Base-by-base conservation (phyloP, 2,797 vertebrate genomes). In the Gallinago stenura region DNA sequence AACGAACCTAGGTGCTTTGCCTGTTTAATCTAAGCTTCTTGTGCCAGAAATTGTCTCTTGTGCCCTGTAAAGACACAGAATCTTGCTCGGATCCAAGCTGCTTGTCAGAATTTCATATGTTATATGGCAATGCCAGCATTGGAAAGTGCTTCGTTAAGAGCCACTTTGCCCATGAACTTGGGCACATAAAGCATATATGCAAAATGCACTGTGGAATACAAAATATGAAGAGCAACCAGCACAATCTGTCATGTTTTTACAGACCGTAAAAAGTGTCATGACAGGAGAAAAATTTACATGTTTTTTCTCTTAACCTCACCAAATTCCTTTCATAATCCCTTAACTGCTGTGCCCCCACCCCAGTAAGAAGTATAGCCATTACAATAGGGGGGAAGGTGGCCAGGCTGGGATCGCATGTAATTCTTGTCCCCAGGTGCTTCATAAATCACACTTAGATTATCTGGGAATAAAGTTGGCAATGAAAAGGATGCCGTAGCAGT, bases 401-500 rank as follows among this genome's bases (percentile, higher is more conserved):
- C 73, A 82, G 62, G 19, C 70, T 86, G 83, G 58, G 62, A 48
- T 76, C 1, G 0, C 39, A 35, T 2, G 6, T 73, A 76, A 53
- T 91, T 70, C 87, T 51, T 95, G 69, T 81, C 89, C 78, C 43
- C 83, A 73, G 75, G 83, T 94, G 70, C 88, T 84, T 94, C 43
- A 37, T 37, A 73, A 94, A 87, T 90, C 60, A 50, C 56, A 31
- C n/a, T 77, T 66, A 35, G 26, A 56, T 95, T 84, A 90, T 82
- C 90, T 87, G 68, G 64, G 82, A 80, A 80, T 83, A 56, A 89
- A 77, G 35, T 4, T 77, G 64, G 83, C 84, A 80, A 64, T 39
- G 31, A 72, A 84, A 69, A 73, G 35, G 60, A 92, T 70, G 48
- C n/a, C 5, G 3, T 3, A 46, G 77, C 58, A 82, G 35, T 79